Conservation (phyloP, 2,888 invertebrate species). For the Phasia obesa region DNA sequence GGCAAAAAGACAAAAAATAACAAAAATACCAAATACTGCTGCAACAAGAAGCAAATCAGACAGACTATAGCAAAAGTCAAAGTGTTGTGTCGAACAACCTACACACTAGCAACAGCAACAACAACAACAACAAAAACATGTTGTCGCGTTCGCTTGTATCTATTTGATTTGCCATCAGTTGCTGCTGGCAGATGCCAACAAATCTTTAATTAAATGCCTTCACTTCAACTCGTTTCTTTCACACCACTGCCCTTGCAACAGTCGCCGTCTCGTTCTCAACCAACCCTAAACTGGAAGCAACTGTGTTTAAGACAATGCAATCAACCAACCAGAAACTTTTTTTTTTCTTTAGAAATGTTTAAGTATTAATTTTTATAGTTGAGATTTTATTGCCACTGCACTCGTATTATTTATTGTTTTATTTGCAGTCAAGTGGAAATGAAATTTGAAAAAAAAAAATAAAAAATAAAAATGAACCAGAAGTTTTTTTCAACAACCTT, state of each 20-base stretch:
- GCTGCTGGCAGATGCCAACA: conserved; percentile 62
- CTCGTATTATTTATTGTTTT: conserved; percentile 53
- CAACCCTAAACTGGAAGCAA: conserved; percentile 19
- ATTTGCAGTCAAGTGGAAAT: conserved; percentile 69
- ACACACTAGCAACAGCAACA: conserved; percentile 30
- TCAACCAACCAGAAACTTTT: conserved; percentile 51
- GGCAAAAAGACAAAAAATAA: not conserved
- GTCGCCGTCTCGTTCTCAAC: not conserved
- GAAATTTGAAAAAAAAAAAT: conserved; percentile 33
- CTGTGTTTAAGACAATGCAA: conserved; percentile 5
- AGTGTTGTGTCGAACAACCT: conserved; percentile 52
- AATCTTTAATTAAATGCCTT: conserved; percentile 69
- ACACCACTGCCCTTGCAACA: conserved; percentile 36
- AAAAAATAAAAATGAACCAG: conserved; percentile 5
- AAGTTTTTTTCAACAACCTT: conserved; percentile 47
- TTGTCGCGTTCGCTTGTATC: conserved; percentile 22
- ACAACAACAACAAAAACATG: conserved; percentile 20
- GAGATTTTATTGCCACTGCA: conserved; percentile 52
- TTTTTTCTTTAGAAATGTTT: conserved; percentile 45
- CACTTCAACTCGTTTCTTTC: conserved; percentile 42
- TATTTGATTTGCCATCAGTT: conserved; percentile 49
- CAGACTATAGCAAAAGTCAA: conserved; percentile 47
- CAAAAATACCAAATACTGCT: not conserved
- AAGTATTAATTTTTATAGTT: conserved; percentile 33
- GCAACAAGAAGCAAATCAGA: not conserved